A percentile compares a stretch with the other conserved stretches of the same genome.
Evolutionary conservation across 1,140 invertebrate species (phyloP).

Genomic region (Luehdorfia chinensis): DNA sequence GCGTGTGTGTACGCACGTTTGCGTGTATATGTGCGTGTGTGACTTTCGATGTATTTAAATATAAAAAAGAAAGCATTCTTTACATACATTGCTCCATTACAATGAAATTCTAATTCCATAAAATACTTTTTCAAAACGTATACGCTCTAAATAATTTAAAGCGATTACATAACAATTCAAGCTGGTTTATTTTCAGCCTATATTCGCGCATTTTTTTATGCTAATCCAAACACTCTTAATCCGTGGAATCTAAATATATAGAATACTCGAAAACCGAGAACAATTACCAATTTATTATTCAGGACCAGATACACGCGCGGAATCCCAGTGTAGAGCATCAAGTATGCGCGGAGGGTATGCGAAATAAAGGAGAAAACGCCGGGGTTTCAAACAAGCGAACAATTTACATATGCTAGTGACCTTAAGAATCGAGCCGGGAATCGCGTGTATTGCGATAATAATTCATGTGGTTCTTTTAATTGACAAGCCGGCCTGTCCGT

Average conservation of each 20-base stretch:
- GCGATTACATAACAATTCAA: background rate
- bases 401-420: conserved; percentile 4
- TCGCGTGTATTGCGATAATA: conserved; percentile 11
- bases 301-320: background rate
- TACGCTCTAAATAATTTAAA: conserved; percentile 4
- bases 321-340: background rate
- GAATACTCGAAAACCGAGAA: conserved; percentile 8
- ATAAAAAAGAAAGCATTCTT: too few species aligned
- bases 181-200: background rate
- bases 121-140: too few species aligned
- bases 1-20: too few species aligned
- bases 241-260: conserved; percentile 4
- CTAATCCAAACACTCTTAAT: background rate
- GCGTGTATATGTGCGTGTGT: too few species aligned
- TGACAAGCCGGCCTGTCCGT: conserved; percentile 1
- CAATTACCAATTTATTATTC: conserved; percentile 14
- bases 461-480: conserved; percentile 3
- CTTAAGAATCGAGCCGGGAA: background rate
- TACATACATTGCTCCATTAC: too few species aligned
- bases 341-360: background rate
- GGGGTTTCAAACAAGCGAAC: background rate
- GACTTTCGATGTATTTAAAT: too few species aligned
- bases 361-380: background rate
- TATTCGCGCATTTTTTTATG: conserved; percentile 12
- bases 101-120: too few species aligned